Percentiles rank a stretch among this genome's conserved stretches.
phyloP scores from a whole-genome alignment of 2,113 vertebrate species.

The Sebastes schlegelii region DNA sequence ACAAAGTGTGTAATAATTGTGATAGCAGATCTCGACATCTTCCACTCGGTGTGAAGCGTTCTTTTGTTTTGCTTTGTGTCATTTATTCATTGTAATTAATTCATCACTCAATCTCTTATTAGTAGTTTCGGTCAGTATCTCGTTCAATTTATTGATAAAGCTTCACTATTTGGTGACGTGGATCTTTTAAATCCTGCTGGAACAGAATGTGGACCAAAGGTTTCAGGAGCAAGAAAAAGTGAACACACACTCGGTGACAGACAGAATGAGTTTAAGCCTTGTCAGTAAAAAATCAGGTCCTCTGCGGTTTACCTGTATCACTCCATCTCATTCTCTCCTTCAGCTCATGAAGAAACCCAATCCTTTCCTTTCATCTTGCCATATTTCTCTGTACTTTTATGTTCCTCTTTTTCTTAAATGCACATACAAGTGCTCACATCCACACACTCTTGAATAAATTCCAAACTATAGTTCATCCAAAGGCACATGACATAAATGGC shows the following conservation, averaged over 20 bases:
- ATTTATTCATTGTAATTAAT: constrained; percentile 17
- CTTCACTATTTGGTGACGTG: constrained; percentile 16
- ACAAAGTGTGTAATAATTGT: neutral
- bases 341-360: neutral
- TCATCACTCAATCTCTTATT: neutral
- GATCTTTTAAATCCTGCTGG: neutral
- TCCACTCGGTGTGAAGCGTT: neutral
- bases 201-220: too few species aligned
- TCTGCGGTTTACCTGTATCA: constrained; percentile 1
- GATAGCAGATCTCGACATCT: neutral
- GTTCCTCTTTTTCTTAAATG: constrained; percentile 10
- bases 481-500: neutral
- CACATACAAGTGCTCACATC: constrained; percentile 22
- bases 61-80: constrained; percentile 8
- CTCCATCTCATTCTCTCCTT: constrained; percentile 12
- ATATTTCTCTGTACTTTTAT: neutral
- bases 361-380: neutral
- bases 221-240: too few species aligned
- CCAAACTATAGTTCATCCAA: neutral
- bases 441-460: constrained; percentile 10
- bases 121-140: constrained; percentile 3
- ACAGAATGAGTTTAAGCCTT: constrained; percentile 2
- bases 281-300: constrained; percentile 7
- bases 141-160: constrained; percentile 25
- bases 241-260: neutral